phyloP scores from a whole-genome alignment of 2,888 invertebrate species.

The Neoascia interrupta region DNA sequence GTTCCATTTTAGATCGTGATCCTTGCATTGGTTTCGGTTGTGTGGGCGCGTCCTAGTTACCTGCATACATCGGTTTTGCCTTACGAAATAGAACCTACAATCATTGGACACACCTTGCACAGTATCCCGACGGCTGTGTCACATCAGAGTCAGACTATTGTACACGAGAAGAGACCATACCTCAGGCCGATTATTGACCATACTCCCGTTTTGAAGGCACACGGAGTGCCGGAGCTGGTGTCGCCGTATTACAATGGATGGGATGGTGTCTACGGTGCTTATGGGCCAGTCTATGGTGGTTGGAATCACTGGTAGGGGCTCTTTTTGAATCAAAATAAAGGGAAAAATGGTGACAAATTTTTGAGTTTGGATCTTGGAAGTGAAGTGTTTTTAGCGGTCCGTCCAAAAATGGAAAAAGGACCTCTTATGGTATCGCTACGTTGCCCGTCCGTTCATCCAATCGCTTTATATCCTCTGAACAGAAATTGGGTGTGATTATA shows the following conservation, averaged over 20 bases:
- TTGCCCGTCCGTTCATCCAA: too few species aligned
- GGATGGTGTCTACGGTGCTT: slow-evolving; percentile 20
- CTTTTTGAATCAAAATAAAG: slow-evolving; percentile 17
- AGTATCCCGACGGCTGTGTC: slow-evolving; percentile 76
- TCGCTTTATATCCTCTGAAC: too few species aligned
- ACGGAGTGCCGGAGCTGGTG: slow-evolving; percentile 66
- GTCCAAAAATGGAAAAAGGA: too few species aligned
- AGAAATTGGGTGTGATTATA: too few species aligned
- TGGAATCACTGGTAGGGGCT: slow-evolving; percentile 67
- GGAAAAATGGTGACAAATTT: background rate
- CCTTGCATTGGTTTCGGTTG: slow-evolving; percentile 26
- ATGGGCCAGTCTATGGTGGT: slow-evolving; percentile 58
- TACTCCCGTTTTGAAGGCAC: slow-evolving; percentile 72
- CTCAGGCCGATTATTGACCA: slow-evolving; percentile 75
- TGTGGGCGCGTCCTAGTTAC: slow-evolving; percentile 73
- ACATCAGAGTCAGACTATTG: slow-evolving; percentile 78
- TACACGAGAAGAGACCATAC: slow-evolving; percentile 78
- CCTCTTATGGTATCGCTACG: too few species aligned
- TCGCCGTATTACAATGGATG: slow-evolving; percentile 49
- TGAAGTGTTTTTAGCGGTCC: too few species aligned
- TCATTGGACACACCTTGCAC: slow-evolving; percentile 75
- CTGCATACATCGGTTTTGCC: slow-evolving; percentile 67
- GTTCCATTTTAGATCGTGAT: slow-evolving; percentile 30
- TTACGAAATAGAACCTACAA: slow-evolving; percentile 73
- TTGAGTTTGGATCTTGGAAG: too few species aligned